Conservation (phyloP, 2,888 invertebrate genomes). For the Phymatocera aterrima region DNA sequence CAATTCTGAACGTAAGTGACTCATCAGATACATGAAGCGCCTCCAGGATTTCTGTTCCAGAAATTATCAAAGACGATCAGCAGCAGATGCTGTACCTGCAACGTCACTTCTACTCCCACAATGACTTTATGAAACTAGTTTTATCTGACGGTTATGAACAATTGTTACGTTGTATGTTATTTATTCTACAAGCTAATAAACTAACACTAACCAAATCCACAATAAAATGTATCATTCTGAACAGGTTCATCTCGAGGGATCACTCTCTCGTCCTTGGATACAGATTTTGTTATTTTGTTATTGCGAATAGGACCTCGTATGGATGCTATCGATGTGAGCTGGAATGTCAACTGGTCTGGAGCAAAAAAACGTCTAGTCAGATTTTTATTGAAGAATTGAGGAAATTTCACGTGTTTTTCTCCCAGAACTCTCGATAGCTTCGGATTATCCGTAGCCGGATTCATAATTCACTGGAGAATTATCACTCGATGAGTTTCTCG, state of each 20-base stretch:
- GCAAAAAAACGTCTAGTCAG: not conserved
- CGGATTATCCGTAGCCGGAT: too few relatives aligned
- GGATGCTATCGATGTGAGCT: not conserved
- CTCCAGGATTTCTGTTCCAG: not conserved
- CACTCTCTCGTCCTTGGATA: not conserved
- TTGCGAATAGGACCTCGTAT: not conserved
- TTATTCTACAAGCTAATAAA: slow-evolving; percentile 27
- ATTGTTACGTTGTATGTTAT: not conserved
- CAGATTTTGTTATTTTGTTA: not conserved
- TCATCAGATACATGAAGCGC: not conserved
- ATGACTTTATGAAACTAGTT: not conserved
- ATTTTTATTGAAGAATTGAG: not conserved
- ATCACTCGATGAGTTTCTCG: too few relatives aligned
- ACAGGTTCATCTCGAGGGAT: not conserved
- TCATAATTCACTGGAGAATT: too few relatives aligned
- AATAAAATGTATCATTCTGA: not conserved
- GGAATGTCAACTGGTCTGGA: not conserved
- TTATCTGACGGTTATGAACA: not conserved
- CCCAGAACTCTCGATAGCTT: too few relatives aligned
- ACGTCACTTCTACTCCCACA: not conserved
- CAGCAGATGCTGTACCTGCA: not conserved
- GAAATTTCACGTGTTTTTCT: not conserved
- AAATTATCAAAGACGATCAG: not conserved
- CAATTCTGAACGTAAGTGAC: not conserved
- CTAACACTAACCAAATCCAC: not conserved